Conservation (phyloP, 2,113 vertebrate species). For the Sceloporus undulatus region DNA sequence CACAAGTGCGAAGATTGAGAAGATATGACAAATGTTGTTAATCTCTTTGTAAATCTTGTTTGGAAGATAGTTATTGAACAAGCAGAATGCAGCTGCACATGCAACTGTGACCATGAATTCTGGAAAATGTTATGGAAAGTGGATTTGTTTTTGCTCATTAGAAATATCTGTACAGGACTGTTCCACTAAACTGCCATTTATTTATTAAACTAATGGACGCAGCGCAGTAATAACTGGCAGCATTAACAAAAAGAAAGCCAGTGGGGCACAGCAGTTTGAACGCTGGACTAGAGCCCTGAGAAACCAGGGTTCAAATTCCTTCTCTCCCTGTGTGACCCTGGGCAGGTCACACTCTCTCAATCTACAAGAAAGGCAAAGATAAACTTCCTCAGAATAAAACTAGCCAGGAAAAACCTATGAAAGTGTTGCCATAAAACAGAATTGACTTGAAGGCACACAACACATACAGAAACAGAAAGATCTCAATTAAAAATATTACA, state of each 20-base stretch:
- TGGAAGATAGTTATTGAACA: conserved; percentile 79
- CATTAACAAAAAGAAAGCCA: conserved; percentile 28
- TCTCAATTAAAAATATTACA: conserved; percentile 32
- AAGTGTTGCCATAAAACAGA: too few species aligned
- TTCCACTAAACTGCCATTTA: conserved; percentile 58
- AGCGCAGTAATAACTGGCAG: conserved; percentile 50
- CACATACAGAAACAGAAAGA: conserved; percentile 25
- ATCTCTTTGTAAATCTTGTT: conserved; percentile 81
- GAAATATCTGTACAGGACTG: not conserved
- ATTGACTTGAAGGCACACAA: too few species aligned
- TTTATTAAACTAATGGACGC: conserved; percentile 64
- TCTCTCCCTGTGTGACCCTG: too few species aligned
- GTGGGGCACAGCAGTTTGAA: too few species aligned
- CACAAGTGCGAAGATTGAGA: conserved; percentile 74
- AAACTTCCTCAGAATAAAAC: too few species aligned
- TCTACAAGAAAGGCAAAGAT: too few species aligned
- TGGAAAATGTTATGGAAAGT: conserved; percentile 78
- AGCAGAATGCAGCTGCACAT: conserved; percentile 58
- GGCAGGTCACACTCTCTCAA: too few species aligned
- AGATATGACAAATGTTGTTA: conserved; percentile 83
- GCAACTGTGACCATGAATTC: conserved; percentile 66
- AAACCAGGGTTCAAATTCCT: too few species aligned
- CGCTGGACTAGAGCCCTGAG: too few species aligned
- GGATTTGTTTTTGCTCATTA: conserved; percentile 55
- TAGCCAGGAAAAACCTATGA: too few species aligned